A percentile compares a stretch with the other conserved stretches of the same genome.
Evolutionary conservation across 2,113 vertebrate genomes (phyloP).

Genomic region (Lasiurus cinereus): DNA sequence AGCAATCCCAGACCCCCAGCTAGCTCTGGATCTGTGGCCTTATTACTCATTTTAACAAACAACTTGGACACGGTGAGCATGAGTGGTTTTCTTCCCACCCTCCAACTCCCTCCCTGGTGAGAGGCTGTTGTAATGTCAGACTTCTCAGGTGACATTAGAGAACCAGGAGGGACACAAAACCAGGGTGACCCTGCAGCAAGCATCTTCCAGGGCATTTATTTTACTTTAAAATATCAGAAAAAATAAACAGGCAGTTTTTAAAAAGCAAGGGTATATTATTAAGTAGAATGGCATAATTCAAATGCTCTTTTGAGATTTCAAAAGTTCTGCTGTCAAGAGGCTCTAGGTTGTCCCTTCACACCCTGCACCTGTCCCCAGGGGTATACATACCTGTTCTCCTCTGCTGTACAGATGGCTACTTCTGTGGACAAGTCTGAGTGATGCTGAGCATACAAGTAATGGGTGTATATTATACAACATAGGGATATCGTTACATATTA

Average conservation of each 20-base stretch:
- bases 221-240: not conserved
- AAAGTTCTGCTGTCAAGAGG: not conserved
- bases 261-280: not conserved
- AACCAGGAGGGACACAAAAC: not conserved
- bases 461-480: accelerated
- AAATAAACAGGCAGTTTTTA: not conserved
- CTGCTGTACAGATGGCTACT: not conserved
- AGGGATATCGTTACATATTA: not conserved
- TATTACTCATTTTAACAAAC: not conserved
- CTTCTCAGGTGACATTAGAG: not conserved
- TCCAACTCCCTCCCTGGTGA: accelerated
- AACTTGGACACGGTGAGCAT: not conserved
- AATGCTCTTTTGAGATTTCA: not conserved
- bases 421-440: not conserved
- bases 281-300: not conserved
- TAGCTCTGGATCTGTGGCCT: not conserved
- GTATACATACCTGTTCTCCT: not conserved
- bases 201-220: not conserved
- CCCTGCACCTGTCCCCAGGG: accelerated
- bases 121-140: not conserved
- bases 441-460: not conserved
- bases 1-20: not conserved
- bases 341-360: not conserved
- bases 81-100: not conserved
- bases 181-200: not conserved